phyloP scores from a whole-genome alignment of 1,140 invertebrate genomes.

The Drosophila arawakana region DNA sequence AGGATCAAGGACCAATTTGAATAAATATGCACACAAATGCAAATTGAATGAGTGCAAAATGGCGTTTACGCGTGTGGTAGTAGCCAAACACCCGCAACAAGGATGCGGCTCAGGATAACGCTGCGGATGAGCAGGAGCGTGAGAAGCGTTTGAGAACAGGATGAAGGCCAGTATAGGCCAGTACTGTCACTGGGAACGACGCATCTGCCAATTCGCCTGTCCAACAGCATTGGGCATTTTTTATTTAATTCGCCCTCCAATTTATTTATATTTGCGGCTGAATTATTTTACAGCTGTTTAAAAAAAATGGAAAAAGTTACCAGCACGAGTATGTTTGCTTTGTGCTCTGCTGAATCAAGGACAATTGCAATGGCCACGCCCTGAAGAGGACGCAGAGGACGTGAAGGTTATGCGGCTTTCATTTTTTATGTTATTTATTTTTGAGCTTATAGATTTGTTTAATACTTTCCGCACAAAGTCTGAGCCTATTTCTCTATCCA shows the following conservation, averaged over 20 bases:
- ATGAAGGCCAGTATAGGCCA: background rate
- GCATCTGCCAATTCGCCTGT: slow-evolving; percentile 34
- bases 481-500: too few species aligned
- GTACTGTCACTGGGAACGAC: background rate
- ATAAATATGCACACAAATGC: slow-evolving; percentile 81
- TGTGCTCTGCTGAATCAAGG: slow-evolving; percentile 52
- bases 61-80: slow-evolving; percentile 67
- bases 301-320: slow-evolving; percentile 25
- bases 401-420: slow-evolving; percentile 6
- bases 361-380: slow-evolving; percentile 50
- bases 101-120: too few species aligned
- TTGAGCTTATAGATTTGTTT: slow-evolving; percentile 13
- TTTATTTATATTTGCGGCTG: slow-evolving; percentile 77
- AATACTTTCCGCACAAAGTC: background rate
- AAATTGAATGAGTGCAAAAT: slow-evolving; percentile 79
- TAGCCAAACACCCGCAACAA: slow-evolving; percentile 15
- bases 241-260: slow-evolving; percentile 71
- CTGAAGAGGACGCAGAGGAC: background rate
- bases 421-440: slow-evolving; percentile 20
- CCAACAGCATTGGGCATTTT: slow-evolving; percentile 50
- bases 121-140: background rate
- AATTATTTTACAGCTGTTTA: slow-evolving; percentile 82
- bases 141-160: background rate
- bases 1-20: slow-evolving; percentile 70
- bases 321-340: slow-evolving; percentile 51